Base-by-base conservation (phyloP, 1,140 invertebrate species). In the Zaprionus lachaisei region DNA sequence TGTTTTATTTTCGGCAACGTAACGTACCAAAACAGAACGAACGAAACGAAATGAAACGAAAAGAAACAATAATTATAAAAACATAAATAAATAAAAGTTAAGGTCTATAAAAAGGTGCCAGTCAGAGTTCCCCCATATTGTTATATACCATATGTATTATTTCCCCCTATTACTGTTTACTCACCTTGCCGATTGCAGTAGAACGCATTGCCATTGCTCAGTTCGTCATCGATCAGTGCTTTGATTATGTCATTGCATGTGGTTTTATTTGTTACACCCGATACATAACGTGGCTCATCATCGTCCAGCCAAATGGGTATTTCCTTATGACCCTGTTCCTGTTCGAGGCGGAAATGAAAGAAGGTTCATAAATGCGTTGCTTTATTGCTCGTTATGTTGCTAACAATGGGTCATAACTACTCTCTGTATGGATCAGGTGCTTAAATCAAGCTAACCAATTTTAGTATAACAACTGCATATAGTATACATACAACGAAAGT, bases 241-340 rank as follows among this genome's bases (percentile, higher is more conserved):
- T 92, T 92, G 79, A 93, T 92, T 87, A 92, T 92, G 76, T 93
- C 92, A 92, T 91, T 91, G 82, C 92, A 93, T 56, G 92, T 93
- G 26, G 92, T 93, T 73, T 80, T 85, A 61, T 80, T 92, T 69
- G 90, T 92, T 72, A 93, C 87, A 64, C 92, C 92, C 58, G 92
- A 92, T 65, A 93, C 85, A 74, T 86, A 93, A 70, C 92, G 89
- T 20, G 92, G 85, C 41, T 92, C 87, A 34, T 87, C 69, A 57
- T 91, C 76, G 61, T 76, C 78, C 66, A 93, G 77, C 92, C 92
- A 93, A 77, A 93, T 92, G 28, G 92, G 89, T 58, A 93, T 92
- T 78, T 93, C 92, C 70, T 92, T 89, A 55, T 92, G 76, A 49
- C 81, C 81, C 72, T 92, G 81, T 26, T 90, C 77, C 91, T 92